Evolutionary conservation across 2,113 vertebrate species (phyloP), one percentile per base, ranked within the genome.

Genomic region (Sapayoa aenigma): DNA sequence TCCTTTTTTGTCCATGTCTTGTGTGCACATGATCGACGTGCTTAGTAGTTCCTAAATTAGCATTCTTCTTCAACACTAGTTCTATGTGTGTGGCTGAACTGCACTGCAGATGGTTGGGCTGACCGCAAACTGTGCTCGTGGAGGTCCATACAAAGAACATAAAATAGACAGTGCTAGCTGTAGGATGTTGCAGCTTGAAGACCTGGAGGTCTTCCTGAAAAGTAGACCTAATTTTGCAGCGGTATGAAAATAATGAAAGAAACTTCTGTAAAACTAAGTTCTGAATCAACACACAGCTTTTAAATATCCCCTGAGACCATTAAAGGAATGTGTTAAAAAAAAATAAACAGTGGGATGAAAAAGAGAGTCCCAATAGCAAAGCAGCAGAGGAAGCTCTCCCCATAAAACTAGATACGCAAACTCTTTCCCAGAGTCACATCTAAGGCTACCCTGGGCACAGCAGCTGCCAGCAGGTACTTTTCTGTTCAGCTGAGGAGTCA

Each of bases 361-460:
- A 73, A 0, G 0, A 35, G 46, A 85, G 27, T 68, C 44, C 25
- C 12, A 68, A 14, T 0, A 85, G 42, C 17, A 73, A 14, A 90
- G 27, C 35, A 87, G 21, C 1, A 68, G 60, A 44, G 9, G 28
- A 25, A 93, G 49, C 22, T 80, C n/a, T 73, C 22, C 22, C 37
- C 8, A 10, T 66, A 58, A 62, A 85, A 63, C 15, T 41, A 33
- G 33, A 90, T 44, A n/a, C 39, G 24, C 8, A 79, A 87, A 73
- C 41, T 46, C 27, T 68, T 78, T 82, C 47, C 52, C 24, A 65
- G 60, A 67, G 27, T 20, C 56, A 20, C 24, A 58, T 8, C 27
- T 49, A 59, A 50, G 33, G 69, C 50, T 42, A 67, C 27, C 11
- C 42, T 6, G 9, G 25, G 69, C 65, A 75, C 50, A 8, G 27